phyloP scores from a whole-genome alignment of 2,888 invertebrate genomes.

The Heliconius cydno region DNA sequence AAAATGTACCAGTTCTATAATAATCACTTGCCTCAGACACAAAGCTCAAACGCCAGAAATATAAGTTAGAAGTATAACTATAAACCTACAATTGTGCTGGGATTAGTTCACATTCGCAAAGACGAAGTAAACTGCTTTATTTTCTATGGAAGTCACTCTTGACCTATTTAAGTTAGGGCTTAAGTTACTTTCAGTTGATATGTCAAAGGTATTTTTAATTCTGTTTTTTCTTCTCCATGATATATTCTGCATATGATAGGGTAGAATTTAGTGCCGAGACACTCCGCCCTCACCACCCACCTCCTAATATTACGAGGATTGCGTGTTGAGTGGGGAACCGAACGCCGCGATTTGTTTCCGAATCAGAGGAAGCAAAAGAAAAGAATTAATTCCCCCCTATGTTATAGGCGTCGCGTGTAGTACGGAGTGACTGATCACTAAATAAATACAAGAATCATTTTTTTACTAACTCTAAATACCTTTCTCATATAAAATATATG shows the following conservation, averaged over 20 bases:
- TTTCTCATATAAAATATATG: background rate
- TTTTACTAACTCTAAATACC: background rate
- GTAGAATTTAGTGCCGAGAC: background rate
- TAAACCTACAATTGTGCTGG: background rate
- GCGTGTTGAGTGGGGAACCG: background rate
- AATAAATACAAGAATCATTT: background rate
- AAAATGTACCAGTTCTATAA: background rate
- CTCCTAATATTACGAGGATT: background rate
- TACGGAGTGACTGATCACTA: background rate
- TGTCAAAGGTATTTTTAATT: background rate
- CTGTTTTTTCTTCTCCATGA: background rate
- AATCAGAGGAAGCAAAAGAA: no score
- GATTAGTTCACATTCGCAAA: background rate
- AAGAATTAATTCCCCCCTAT: no score
- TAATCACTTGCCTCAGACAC: background rate
- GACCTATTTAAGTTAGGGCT: background rate
- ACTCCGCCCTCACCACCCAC: background rate
- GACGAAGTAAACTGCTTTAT: constrained; percentile 13
- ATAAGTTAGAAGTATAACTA: background rate
- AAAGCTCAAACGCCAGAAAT: background rate
- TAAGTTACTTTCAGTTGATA: background rate
- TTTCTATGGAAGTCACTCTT: constrained; percentile 7
- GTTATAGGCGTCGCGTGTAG: background rate
- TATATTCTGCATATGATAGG: background rate
- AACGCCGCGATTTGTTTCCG: background rate